Percentiles rank a stretch among this genome's conserved stretches.
phyloP scores from a whole-genome alignment of 2,888 invertebrate species.

The Eristalinus sepulchralis region DNA sequence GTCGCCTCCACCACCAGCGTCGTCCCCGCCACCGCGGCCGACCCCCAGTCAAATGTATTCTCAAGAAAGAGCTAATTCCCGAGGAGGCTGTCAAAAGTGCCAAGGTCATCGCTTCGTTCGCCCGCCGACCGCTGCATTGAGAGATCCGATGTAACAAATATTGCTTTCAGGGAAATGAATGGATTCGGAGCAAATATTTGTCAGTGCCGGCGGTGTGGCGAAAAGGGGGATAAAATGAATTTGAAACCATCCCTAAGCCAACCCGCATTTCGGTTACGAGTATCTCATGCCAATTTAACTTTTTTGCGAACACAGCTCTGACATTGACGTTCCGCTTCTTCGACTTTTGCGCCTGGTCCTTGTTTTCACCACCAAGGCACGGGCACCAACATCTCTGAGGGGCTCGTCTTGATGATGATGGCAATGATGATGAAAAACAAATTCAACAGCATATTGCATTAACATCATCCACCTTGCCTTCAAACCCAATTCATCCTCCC shows the following conservation, averaged over 20 bases:
- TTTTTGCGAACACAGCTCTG: constrained; percentile 24
- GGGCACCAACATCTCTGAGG: constrained; percentile 2
- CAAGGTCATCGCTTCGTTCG: constrained; percentile 39
- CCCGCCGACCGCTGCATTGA: not conserved
- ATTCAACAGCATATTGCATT: constrained; percentile 61
- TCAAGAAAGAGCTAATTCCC: constrained; percentile 8
- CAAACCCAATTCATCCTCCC: not conserved
- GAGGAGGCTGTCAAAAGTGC: constrained; percentile 11
- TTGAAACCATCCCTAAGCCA: constrained; percentile 33
- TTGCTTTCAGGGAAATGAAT: constrained; percentile 53
- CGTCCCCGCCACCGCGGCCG: too few relatives aligned
- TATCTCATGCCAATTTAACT: constrained; percentile 22
- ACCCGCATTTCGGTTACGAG: not conserved
- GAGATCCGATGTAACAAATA: constrained; percentile 43
- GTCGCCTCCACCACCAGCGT: not conserved
- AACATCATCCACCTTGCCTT: constrained; percentile 23
- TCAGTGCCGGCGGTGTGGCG: not conserved
- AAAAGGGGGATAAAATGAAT: constrained; percentile 24
- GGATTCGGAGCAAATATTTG: constrained; percentile 56
- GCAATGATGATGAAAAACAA: constrained; percentile 40
- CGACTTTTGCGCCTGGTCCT: constrained; percentile 16
- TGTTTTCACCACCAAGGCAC: not conserved
- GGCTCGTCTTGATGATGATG: constrained; percentile 46
- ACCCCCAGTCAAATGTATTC: not conserved
- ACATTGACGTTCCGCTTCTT: constrained; percentile 11